Evolutionary conservation across 2,113 vertebrate species (phyloP).

Genomic region (Otocyon megalotis): DNA sequence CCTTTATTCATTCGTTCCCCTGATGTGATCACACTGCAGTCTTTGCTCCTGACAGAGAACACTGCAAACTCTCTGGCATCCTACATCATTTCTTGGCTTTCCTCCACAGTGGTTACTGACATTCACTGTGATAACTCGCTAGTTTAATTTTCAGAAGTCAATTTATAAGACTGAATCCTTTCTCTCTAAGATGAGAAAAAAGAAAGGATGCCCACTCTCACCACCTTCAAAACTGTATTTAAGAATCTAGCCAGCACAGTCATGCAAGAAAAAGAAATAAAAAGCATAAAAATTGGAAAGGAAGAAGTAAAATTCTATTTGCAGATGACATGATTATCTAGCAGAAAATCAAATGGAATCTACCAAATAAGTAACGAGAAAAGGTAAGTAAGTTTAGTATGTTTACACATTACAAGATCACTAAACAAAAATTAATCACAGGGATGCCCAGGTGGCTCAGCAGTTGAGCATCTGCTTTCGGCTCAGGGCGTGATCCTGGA

Average conservation of each 20-base stretch:
- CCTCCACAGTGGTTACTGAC: not conserved
- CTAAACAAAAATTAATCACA: not conserved
- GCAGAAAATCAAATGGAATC: not conserved
- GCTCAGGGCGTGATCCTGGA: too few species aligned
- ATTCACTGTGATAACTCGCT: not conserved
- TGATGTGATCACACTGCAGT: not conserved
- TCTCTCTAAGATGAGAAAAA: not conserved
- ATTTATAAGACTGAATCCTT: not conserved
- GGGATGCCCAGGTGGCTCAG: too few species aligned
- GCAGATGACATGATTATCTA: not conserved
- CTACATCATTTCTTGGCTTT: not conserved
- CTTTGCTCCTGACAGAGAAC: not conserved
- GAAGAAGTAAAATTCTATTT: not conserved
- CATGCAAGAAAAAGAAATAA: not conserved
- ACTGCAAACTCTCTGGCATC: not conserved
- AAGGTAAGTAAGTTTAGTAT: not conserved
- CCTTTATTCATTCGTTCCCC: not conserved
- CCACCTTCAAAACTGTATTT: not conserved
- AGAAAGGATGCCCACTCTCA: not conserved
- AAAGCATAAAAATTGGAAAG: not conserved
- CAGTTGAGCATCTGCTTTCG: too few species aligned
- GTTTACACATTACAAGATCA: not conserved
- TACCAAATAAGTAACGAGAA: not conserved
- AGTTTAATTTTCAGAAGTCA: not conserved
- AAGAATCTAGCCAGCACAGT: not conserved